Base-by-base conservation (phyloP, 1,140 invertebrate species). In the Myzus persicae region DNA sequence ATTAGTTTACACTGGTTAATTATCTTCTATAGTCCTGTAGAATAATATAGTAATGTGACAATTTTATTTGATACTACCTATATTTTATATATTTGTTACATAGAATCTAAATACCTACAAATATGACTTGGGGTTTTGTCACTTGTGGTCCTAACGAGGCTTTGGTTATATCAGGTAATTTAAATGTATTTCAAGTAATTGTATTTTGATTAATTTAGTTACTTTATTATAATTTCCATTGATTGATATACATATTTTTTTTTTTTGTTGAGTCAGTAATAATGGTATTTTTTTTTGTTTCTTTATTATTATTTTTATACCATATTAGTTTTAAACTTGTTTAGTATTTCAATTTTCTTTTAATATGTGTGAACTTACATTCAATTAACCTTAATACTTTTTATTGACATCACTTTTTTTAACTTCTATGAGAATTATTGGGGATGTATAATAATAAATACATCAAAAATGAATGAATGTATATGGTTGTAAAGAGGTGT, bases 141-240 rank as follows among this genome's bases (percentile, higher is more conserved):
- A 99, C 98, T 94, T 99, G 99, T 95, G 99, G 99, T 67, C 99
- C 99, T 7, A 99, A 99, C 95, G 98, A 99, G 95, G 99, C 99
- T 48, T 96, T 99, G 91, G 98, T 99, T 46, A 98, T 99, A 94
- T 99, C 98, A 96, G 99, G 99, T 99, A 96, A 97, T 95, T 95
- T 46, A 36, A 54, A 82, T 42, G 7, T 44, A 42, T 42, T 91
- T 81, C 24, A 24, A 31, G 36, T 90, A n/a, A 44, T 31, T 42
- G 40, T 40, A 38, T 22, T 84, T 40, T 84, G 24, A 31, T 84
- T 24, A 24, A 84, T 84, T 81, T 81, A 22, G 76, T 36, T 81
- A 36, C 1, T 36, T 18, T 82, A 22, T 38, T 82, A 40, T 82
- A 40, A 82, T 36, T 82, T 38, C 9, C 22, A 38, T 40, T 24